Conservation (phyloP, 2,888 invertebrate genomes). For the Leptopilina myrica region DNA sequence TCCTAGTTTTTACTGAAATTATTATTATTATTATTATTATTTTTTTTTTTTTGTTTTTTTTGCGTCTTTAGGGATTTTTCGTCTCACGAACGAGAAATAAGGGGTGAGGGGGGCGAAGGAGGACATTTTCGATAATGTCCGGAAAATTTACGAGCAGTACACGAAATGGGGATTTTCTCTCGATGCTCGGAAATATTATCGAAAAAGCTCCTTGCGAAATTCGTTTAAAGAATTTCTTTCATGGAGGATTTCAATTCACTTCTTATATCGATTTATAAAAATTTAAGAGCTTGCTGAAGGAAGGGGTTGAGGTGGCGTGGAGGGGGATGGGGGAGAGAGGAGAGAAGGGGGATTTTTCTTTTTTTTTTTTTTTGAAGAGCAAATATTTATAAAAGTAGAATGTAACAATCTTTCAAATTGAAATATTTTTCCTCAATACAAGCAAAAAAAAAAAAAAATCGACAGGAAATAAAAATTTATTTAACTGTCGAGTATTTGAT, state of each 20-base stretch:
- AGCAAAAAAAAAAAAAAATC: not conserved
- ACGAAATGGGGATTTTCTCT: constrained; percentile 31
- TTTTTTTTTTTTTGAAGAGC: not conserved
- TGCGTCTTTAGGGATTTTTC: not conserved
- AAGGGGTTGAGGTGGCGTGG: too few species aligned
- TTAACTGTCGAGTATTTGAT: not conserved
- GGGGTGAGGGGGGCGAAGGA: not conserved
- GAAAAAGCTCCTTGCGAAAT: constrained; percentile 24
- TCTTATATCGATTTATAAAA: not conserved
- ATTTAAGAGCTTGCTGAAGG: not conserved
- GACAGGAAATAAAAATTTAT: not conserved
- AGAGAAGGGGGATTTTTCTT: too few species aligned
- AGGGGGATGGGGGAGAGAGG: too few species aligned
- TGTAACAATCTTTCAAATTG: not conserved
- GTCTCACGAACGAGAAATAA: not conserved
- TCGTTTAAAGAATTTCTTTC: constrained; percentile 34
- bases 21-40: too few species aligned
- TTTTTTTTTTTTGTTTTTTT: too few species aligned
- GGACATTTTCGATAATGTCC: constrained; percentile 35
- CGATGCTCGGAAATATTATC: constrained; percentile 33
- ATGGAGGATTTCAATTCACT: constrained; percentile 28
- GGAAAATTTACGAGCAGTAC: constrained; percentile 18
- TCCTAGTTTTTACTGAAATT: too few species aligned
- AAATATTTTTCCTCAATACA: not conserved
- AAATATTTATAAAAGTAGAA: constrained; percentile 34